phyloP scores from a whole-genome alignment of 2,113 vertebrate genomes.

The Asarcornis scutulata region DNA sequence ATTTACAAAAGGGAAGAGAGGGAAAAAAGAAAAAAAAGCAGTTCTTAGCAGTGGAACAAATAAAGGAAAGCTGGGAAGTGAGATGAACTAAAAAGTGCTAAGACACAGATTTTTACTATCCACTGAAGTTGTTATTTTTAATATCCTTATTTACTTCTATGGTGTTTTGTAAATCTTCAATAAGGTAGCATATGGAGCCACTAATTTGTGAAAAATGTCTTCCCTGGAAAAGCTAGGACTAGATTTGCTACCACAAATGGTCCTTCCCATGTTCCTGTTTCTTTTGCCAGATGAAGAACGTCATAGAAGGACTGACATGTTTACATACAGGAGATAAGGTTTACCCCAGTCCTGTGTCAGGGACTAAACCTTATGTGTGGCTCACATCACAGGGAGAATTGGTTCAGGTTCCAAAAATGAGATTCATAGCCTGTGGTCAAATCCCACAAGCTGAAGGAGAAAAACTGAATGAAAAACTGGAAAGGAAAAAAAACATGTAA shows the following conservation, averaged over 20 bases:
- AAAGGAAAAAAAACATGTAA: neutral
- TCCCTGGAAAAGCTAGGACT: neutral
- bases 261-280: neutral
- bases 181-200: neutral
- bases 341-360: neutral
- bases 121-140: neutral
- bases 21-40: neutral
- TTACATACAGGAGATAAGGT: accelerated
- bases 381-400: neutral
- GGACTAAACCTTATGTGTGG: neutral
- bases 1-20: neutral
- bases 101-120: neutral
- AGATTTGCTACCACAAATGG: neutral
- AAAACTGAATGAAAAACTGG: neutral
- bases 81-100: neutral
- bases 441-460: neutral
- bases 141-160: neutral
- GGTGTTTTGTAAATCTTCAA: neutral
- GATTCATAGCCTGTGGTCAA: neutral
- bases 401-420: neutral
- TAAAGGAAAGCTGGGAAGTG: neutral
- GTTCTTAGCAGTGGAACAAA: neutral
- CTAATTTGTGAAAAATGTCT: neutral
- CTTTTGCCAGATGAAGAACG: neutral
- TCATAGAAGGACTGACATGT: neutral